These are phyloP conservation scores for Melieria picta DNA, from an alignment of 2,888 invertebrate genomes.

Conservation along the genomic window DNA sequence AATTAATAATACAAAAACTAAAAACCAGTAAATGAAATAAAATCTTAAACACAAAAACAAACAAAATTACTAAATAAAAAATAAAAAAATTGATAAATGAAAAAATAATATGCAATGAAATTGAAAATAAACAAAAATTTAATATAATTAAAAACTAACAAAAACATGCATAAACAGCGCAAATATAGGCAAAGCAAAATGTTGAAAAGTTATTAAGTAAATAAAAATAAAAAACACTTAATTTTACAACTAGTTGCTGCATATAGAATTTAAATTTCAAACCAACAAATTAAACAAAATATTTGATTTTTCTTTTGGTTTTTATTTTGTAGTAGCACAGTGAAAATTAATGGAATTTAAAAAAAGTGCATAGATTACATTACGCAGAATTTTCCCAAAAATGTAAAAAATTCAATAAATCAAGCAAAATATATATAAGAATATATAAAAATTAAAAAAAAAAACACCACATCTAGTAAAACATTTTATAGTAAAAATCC, in stretches of 20 bases:
- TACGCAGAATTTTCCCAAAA: conserved; percentile 24
- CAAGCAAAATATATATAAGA: conserved; percentile 1
- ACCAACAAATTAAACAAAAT: neutral
- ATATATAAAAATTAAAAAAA: neutral
- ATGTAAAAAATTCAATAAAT: neutral
- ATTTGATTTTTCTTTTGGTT: neutral
- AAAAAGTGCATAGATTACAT: neutral
- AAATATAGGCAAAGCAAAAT: no score
- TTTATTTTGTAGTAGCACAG: conserved; percentile 33
- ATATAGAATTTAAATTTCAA: conserved; percentile 44
- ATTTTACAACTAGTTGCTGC: conserved; percentile 45
- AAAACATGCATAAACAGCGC: no score
- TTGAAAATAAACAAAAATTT: conserved; percentile 38
- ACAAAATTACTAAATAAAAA: conserved; percentile 41
- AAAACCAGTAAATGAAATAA: conserved; percentile 2
- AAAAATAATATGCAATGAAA: conserved; percentile 38
- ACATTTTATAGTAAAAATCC: no score
- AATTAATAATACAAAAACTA: conserved; percentile 38
- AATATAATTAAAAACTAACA: conserved; percentile 3
- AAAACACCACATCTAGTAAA: neutral
- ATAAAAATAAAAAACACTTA: conserved; percentile 30
- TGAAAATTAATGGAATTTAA: neutral
- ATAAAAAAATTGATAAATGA: conserved; percentile 30
- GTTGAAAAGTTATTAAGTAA: neutral
- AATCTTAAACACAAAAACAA: conserved; percentile 22